Percentiles rank a stretch among this genome's conserved stretches.
Evolutionary conservation across 2,888 invertebrate genomes (phyloP).

Genomic region (Chirona hameri): DNA sequence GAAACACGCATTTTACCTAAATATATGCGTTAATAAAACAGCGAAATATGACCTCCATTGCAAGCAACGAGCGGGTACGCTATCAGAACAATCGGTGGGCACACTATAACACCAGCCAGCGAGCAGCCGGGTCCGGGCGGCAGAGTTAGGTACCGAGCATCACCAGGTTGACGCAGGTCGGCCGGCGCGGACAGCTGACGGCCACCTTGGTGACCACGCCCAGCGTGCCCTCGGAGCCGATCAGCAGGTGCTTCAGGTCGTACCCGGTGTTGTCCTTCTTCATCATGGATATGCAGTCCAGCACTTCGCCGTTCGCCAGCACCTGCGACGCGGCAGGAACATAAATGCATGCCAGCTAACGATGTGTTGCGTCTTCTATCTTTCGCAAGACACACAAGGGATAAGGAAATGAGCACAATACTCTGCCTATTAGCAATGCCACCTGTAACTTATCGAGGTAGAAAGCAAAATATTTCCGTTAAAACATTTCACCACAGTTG

Average conservation of each 20-base stretch:
- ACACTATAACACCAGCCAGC: not conserved
- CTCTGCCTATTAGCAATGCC: no score
- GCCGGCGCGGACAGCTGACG: conserved; percentile 81
- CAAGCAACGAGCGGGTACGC: no score
- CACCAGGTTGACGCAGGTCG: conserved; percentile 77
- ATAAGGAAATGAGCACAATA: no score
- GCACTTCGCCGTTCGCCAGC: conserved; percentile 74
- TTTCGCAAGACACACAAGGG: not conserved
- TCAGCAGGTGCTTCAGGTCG: conserved; percentile 92
- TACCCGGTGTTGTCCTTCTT: conserved; percentile 98
- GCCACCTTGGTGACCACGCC: conserved; percentile 90
- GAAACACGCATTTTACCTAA: no score
- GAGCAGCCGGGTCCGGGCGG: no score
- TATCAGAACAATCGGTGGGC: no score
- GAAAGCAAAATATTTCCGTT: no score
- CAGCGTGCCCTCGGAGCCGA: conserved; percentile 95
- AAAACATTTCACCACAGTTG: no score
- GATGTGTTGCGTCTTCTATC: not conserved
- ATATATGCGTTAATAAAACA: no score
- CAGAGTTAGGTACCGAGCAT: no score
- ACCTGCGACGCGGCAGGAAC: conserved; percentile 54
- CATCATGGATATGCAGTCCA: conserved; percentile 78
- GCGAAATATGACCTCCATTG: no score
- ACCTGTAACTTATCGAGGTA: no score
- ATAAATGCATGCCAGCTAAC: not conserved